Percentiles rank a stretch among this genome's conserved stretches.
Conservation (phyloP, 2,113 vertebrate species). For the Sakesphorus luctuosus region DNA sequence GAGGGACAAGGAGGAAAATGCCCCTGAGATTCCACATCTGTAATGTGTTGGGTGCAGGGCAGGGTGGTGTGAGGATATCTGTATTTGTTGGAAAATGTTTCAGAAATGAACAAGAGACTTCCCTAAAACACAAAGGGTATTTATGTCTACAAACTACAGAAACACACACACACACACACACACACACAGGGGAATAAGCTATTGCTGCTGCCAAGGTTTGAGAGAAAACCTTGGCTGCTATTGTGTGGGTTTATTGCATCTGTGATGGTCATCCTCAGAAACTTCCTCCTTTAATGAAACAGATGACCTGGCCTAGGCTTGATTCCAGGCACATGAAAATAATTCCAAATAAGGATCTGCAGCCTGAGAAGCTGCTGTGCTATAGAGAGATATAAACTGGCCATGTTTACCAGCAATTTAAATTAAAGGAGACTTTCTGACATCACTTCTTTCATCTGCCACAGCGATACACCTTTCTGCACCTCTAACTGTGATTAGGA, state of each 20-base stretch:
- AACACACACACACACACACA: not conserved
- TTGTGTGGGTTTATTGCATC: conserved; percentile 39
- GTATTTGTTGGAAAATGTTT: not conserved
- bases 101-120: not conserved
- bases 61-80: not conserved
- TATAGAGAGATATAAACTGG: not conserved
- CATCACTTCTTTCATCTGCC: not conserved
- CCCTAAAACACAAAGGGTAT: not conserved
- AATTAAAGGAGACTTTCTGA: not conserved
- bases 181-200: not conserved
- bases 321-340: not conserved
- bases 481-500: not conserved
- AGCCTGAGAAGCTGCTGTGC: not conserved
- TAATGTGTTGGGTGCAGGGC: not conserved
- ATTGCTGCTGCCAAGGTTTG: not conserved
- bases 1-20: not conserved
- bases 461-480: not conserved
- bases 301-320: conserved; percentile 22
- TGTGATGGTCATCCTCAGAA: conserved; percentile 32
- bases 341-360: conserved; percentile 62
- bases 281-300: conserved; percentile 47
- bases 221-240: not conserved
- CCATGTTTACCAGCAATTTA: not conserved
- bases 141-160: not conserved
- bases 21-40: not conserved